These are phyloP conservation scores for Aphodius sticticus DNA, from an alignment of 2,888 invertebrate genomes.

Conservation along the genomic window DNA sequence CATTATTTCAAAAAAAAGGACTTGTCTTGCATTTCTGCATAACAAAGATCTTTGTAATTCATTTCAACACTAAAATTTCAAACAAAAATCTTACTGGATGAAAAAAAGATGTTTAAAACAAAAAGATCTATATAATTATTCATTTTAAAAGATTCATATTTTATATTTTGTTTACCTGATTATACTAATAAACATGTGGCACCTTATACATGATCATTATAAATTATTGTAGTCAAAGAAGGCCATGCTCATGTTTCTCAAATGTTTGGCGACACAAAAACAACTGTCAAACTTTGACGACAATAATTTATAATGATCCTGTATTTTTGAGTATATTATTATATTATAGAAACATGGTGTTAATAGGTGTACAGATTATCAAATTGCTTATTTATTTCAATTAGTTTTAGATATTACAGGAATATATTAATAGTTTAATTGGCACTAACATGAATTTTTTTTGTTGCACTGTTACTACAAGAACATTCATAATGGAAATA, in stretches of 20 bases:
- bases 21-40: background rate
- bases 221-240: background rate
- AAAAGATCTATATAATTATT: too few relatives aligned
- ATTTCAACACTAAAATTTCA: background rate
- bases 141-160: too few relatives aligned
- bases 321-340: background rate
- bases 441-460: background rate
- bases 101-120: too few relatives aligned
- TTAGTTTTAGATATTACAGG: background rate
- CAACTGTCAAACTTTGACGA: too few relatives aligned
- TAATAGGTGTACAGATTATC: slow-evolving; percentile 40
- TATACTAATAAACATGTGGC: background rate
- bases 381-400: slow-evolving; percentile 36
- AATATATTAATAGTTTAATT: slow-evolving; percentile 17
- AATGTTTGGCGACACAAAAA: too few relatives aligned
- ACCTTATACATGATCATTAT: background rate
- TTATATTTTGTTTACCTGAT: background rate
- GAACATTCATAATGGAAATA: too few relatives aligned
- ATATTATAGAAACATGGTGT: slow-evolving; percentile 25
- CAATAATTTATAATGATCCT: too few relatives aligned
- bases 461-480: too few relatives aligned
- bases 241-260: too few relatives aligned
- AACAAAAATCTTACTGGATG: too few relatives aligned
- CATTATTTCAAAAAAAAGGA: background rate
- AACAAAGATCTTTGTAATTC: background rate